Evolutionary conservation across 1,140 invertebrate species (phyloP), one percentile per base, ranked within the genome.

Genomic region (Magallana angulata): DNA sequence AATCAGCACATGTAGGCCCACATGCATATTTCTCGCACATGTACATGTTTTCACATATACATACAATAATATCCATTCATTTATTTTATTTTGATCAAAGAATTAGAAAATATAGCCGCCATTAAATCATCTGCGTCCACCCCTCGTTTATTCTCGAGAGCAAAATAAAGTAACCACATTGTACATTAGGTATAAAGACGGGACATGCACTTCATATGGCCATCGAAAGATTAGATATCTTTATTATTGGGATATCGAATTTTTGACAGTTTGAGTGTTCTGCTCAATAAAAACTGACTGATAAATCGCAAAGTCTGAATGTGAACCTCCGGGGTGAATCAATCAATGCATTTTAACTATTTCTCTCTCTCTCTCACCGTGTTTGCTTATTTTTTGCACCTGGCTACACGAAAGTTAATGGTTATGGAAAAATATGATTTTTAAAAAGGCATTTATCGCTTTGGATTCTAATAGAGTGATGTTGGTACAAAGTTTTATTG

Each of bases 151-250:
- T 48, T 48, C 36, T 48, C 36, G 5, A 48, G 36, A 64, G 18
- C 18, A 76, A 36, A 24, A 76, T 76, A 36, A 76, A 30, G 68
- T 36, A 30, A 30, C 36, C 36, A 48, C 36, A 48, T 48, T 48
- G 36, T 48, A 48, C 36, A 48, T 48, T 48, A 3, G 68, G 8
- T 14, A 18, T 30, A 18, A 9, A 24, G 68, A 76, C 24, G 24
- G 68, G 68, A 30, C 18, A 30, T 76, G 11, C 68, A 30, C 24
- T 30, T 48, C 36, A 76, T 30, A 76, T 76, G 68, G 68, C 68
- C 68, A 76, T 76, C 68, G 68, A 76, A 76, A 76, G 68, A 76
- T 76, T 76, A 76, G 68, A 76, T 76, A 48, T 76, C 24, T 76
- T 76, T 76, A 76, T 76, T 76, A 76, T 76, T 76, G 24, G 12